Evolutionary conservation across 2,113 vertebrate species (phyloP).

Genomic region (Chionis minor): DNA sequence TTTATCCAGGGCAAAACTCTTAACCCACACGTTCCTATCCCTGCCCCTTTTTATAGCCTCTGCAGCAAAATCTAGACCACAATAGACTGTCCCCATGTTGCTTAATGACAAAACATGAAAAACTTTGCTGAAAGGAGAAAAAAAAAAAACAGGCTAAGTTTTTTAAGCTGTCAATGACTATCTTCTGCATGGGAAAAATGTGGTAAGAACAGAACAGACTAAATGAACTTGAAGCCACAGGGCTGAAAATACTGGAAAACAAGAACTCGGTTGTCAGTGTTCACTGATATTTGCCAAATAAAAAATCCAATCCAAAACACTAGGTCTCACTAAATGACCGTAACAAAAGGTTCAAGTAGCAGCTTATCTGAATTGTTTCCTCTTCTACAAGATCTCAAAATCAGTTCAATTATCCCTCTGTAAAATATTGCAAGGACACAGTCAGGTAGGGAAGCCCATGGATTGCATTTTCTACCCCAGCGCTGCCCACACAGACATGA

Average conservation of each 20-base stretch:
- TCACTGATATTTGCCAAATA: neutral
- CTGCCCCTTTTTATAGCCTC: neutral
- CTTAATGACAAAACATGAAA: neutral
- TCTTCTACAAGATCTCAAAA: neutral
- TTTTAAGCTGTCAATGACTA: neutral
- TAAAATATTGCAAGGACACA: neutral
- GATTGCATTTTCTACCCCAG: neutral
- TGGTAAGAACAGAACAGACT: neutral
- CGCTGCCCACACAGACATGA: neutral
- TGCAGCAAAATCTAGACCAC: neutral
- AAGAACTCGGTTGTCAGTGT: neutral
- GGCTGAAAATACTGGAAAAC: neutral
- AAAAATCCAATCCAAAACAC: neutral
- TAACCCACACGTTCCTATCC: neutral
- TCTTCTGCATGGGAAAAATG: neutral
- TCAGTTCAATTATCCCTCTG: neutral
- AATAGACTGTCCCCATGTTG: rapidly evolving
- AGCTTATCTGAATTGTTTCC: neutral
- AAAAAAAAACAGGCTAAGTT: neutral
- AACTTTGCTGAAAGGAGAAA: neutral
- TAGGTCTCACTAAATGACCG: neutral
- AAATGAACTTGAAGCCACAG: neutral
- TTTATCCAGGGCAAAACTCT: neutral
- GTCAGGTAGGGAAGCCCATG: neutral
- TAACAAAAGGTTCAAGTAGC: neutral